Base-by-base conservation (phyloP, 2,113 vertebrate genomes). In the Hylia prasina region DNA sequence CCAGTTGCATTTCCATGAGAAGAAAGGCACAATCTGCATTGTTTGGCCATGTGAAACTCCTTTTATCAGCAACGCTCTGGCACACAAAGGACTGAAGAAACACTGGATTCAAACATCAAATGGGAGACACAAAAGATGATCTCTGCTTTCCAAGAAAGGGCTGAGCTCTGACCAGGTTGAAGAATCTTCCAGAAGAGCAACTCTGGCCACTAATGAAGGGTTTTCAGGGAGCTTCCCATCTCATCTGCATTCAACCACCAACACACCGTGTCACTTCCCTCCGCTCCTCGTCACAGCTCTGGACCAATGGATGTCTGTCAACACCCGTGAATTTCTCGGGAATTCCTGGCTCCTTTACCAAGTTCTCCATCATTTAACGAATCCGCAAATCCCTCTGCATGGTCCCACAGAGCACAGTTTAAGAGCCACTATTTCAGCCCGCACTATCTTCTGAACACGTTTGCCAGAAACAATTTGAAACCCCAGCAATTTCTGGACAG, bases 141-240 rank as follows among this genome's bases (percentile, higher is more conserved):
- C 54, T 82, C 82, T 61, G 73, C 91, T 96, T 90, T 91, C 82
- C 79, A 87, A 91, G 94, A 89, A 94, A 90, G 66, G 79, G 45
- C 61, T 0, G 2, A 77, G 82, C 89, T 63, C 73, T 47, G 65
- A 79, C 50, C 78, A 91, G 71, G 75, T 80, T 8, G 0, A 69
- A 54, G 78, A 93, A 90, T 23, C 63, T 85, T 96, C 94, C 78
- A 82, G 91, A 96, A 96, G 23, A 84, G 50, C 40, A 84, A 58
- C 30, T 72, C 82, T 9, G 35, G 81, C 70, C 84, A 25, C 73
- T 89, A 82, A 90, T 5, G 60, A 93, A 66, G 68, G 77, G 23
- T 73, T 84, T 91, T 72, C 81, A 60, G 70, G 78, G 87, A 76
- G 85, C 65, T 82, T 79, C 87, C 87, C 87, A 44, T 51, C 86